Percentiles rank a stretch among this genome's conserved stretches.
These are phyloP conservation scores for Coelopa pilipes DNA, from an alignment of 2,888 invertebrate genomes.

Conservation along the genomic window DNA sequence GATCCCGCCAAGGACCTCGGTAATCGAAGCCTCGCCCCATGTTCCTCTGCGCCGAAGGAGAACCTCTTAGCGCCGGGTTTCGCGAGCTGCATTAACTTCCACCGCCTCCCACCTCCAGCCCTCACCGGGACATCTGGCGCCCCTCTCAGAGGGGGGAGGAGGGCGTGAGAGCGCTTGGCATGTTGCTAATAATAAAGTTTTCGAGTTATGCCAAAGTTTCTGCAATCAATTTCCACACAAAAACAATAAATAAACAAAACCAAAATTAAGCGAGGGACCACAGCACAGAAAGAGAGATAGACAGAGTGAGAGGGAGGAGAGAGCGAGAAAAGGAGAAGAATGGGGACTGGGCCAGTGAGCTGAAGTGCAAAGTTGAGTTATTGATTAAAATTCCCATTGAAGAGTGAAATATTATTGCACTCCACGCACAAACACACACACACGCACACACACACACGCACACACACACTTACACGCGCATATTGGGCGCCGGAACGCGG, in stretches of 20 bases:
- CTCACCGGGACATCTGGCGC: no score
- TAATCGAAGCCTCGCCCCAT: no score
- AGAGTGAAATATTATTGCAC: conserved; percentile 21
- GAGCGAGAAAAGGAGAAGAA: neutral
- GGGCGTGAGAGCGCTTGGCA: neutral
- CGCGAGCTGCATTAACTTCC: no score
- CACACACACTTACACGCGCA: neutral
- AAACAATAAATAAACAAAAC: conserved; percentile 42
- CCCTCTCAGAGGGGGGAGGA: no score
- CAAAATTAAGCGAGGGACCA: conserved; percentile 10
- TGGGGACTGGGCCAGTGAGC: neutral
- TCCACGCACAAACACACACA: neutral
- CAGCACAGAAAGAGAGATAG: conserved; percentile 1
- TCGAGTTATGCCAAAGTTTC: conserved; percentile 60
- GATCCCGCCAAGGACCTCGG: no score
- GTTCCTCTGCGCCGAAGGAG: no score
- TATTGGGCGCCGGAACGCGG: neutral
- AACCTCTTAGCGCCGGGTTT: no score
- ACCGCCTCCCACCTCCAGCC: no score
- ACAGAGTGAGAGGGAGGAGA: neutral
- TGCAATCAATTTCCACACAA: conserved; percentile 52
- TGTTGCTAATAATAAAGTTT: conserved; percentile 61
- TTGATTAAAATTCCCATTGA: conserved; percentile 37
- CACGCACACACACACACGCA: neutral
- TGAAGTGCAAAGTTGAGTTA: conserved; percentile 40